Conservation (phyloP, 2,797 vertebrate species). For the Emydoidea blandingii region DNA sequence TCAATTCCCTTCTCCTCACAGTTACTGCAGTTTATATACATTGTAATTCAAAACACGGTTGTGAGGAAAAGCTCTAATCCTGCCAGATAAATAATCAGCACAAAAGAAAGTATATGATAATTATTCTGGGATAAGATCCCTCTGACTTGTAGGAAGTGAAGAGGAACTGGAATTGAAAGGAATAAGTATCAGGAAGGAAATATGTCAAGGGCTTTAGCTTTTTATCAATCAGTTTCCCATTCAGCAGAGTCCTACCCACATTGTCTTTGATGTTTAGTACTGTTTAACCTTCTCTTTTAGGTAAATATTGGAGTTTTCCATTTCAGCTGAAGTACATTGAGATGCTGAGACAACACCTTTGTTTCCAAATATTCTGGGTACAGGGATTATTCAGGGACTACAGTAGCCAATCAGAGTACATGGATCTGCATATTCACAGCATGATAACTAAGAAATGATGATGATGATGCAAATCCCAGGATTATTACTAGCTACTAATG, state of each 20-base stretch:
- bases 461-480: conserved; percentile 14
- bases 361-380: not conserved
- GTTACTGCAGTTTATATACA: not conserved
- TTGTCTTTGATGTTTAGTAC: not conserved
- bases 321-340: not conserved
- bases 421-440: not conserved
- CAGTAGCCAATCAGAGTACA: conserved; percentile 24
- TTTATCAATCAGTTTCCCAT: not conserved
- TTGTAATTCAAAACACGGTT: not conserved
- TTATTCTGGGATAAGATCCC: not conserved
- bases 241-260: not conserved
- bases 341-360: not conserved
- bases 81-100: not conserved
- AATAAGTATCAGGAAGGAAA: not conserved
- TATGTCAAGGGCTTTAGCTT: not conserved
- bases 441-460: not conserved
- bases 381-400: not conserved
- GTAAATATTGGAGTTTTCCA: not conserved
- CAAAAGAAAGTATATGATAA: not conserved
- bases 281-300: conserved; percentile 14
- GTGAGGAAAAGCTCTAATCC: not conserved
- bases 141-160: not conserved
- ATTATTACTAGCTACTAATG: conserved; percentile 17
- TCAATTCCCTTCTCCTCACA: not conserved
- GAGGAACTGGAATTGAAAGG: not conserved